Base-by-base conservation (phyloP, 2,113 vertebrate genomes). In the Pomatorhinus ruficollis region DNA sequence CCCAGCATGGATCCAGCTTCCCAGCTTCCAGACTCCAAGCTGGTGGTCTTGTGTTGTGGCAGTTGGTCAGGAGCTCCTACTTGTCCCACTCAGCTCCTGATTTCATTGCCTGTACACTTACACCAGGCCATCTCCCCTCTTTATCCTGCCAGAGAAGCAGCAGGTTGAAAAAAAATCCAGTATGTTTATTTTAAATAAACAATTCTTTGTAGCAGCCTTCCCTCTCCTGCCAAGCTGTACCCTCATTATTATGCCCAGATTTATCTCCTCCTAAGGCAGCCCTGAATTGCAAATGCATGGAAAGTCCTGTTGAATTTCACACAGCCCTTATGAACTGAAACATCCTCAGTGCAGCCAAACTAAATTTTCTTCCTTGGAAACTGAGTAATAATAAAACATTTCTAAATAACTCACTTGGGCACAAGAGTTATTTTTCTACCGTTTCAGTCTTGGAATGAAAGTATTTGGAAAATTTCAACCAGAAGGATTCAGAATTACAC, bases 271-370 rank as follows among this genome's bases (percentile, higher is more conserved):
- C 42, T 71, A 81, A 81, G 61, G 64, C 42, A 89, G 59, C 19
- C 24, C 50, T 25, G n/a, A 90, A 87, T 1, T 53, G 37, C n/a
- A 80, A 90, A 76, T 15, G 28, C 42, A 61, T 18, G 54, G 15
- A 3, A 92, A 92, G 45, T 81, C 65, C 70, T 71, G 44, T 5
- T 92, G 71, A 89, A 80, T 89, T 94, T 92, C 86, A 92, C 66
- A 85, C 35, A 64, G 44, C 14, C 66, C 76, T 70, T 40, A 31
- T 0, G 4, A 25, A 90, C 15, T 5, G 4, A 68, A 82, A 87
- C 39, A 76, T 19, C 28, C n/a, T 44, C 71, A 53, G 9, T 10
- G 33, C 39, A 70, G 83, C 28, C 87, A 84, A 91, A 84, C 10
- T 47, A 44, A 5, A n/a, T 69, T 71, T 91, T 71, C 63, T 77